Evolutionary conservation across 2,888 invertebrate species (phyloP).

Genomic region (Dryocosmus kuriphilus): DNA sequence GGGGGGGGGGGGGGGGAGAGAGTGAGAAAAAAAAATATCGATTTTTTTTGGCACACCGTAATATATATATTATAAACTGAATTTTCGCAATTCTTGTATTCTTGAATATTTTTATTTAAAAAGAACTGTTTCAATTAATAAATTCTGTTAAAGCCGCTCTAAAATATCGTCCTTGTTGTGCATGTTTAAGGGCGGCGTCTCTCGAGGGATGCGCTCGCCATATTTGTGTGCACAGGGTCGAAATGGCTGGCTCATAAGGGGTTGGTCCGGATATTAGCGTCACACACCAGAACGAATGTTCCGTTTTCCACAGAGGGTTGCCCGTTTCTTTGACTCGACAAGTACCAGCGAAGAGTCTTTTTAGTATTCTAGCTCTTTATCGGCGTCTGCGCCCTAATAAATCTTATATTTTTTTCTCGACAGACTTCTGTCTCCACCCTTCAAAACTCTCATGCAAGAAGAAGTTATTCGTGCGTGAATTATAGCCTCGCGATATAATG

Average conservation of each 20-base stretch:
- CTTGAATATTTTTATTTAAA: no score
- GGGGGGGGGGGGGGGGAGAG: no score
- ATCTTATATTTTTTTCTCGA: constrained; percentile 3
- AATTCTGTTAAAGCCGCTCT: background rate
- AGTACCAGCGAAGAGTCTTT: constrained; percentile 36
- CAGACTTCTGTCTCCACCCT: constrained; percentile 15
- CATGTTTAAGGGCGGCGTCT: constrained; percentile 59
- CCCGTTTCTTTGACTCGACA: constrained; percentile 34
- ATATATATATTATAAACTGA: no score
- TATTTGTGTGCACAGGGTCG: constrained; percentile 29
- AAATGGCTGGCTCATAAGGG: constrained; percentile 35
- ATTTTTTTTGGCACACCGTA: no score
- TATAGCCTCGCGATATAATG: constrained; percentile 7
- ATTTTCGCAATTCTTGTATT: no score
- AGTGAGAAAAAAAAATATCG: no score
- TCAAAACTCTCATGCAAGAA: constrained; percentile 24
- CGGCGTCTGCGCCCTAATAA: constrained; percentile 30
- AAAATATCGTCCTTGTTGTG: constrained; percentile 46
- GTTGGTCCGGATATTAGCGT: constrained; percentile 61
- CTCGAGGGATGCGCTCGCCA: constrained; percentile 27
- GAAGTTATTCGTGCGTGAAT: constrained; percentile 24
- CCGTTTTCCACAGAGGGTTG: constrained; percentile 25
- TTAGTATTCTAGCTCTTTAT: constrained; percentile 27
- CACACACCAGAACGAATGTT: constrained; percentile 47
- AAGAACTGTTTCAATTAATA: background rate